Evolutionary conservation across 1,140 invertebrate species (phyloP).

Genomic region (Melipona quadrifasciata): DNA sequence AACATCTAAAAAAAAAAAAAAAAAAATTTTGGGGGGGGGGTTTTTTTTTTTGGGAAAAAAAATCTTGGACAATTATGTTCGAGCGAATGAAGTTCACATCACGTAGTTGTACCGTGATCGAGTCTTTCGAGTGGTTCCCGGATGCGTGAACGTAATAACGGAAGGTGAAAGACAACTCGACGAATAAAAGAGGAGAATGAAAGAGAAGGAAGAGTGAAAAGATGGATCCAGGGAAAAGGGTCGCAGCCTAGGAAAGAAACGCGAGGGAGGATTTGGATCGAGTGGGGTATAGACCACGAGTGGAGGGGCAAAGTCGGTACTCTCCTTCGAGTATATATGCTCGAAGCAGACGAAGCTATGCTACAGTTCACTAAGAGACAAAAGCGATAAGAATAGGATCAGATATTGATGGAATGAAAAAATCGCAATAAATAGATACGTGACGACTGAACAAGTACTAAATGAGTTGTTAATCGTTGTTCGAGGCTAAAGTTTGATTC

Average conservation of each 20-base stretch:
- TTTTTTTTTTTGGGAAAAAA: too few relatives aligned
- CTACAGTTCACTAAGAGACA: constrained; percentile 78
- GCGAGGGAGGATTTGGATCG: constrained; percentile 69
- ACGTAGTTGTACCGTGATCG: constrained; percentile 30
- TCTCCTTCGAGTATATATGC: constrained; percentile 78
- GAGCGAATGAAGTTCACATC: background rate
- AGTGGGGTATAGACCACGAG: constrained; percentile 44
- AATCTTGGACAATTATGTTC: background rate
- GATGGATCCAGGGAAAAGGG: constrained; percentile 38
- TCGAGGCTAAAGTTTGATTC: background rate
- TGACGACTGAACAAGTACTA: background rate
- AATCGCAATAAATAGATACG: background rate
- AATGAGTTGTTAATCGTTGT: too few relatives aligned
- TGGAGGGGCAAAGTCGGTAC: constrained; percentile 60
- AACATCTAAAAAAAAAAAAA: background rate
- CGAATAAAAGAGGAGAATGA: too few relatives aligned
- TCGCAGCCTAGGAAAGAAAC: constrained; percentile 50
- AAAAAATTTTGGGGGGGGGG: too few relatives aligned
- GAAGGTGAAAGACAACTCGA: background rate
- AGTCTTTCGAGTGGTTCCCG: background rate
- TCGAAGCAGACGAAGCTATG: constrained; percentile 72
- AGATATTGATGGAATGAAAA: constrained; percentile 3
- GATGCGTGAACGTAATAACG: background rate
- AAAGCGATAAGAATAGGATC: constrained; percentile 67
- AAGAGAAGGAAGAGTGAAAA: background rate